phyloP scores from a whole-genome alignment of 2,888 invertebrate species.

The Spatulosminthurus flaviceps region DNA sequence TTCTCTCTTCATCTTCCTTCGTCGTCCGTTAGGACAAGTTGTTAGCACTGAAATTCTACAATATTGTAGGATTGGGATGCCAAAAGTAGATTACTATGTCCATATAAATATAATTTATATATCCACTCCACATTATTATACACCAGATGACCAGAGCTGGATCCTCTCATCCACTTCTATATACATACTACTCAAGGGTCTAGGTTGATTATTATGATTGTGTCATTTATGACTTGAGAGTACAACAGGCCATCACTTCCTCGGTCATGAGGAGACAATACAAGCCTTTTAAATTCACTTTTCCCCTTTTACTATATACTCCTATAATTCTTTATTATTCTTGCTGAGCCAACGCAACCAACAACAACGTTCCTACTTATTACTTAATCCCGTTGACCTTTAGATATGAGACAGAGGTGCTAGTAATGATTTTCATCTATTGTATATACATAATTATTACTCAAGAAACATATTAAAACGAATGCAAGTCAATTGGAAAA shows the following conservation, averaged over 20 bases:
- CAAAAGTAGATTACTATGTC: neutral
- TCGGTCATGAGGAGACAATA: neutral
- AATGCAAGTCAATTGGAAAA: too few species aligned
- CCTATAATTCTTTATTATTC: neutral
- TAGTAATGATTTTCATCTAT: neutral
- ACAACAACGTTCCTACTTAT: neutral
- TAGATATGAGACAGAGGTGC: neutral
- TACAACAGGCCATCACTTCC: conserved; percentile 6
- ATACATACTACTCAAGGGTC: neutral
- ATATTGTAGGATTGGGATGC: neutral
- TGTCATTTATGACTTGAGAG: neutral
- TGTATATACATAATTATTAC: too few species aligned
- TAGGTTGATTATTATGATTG: conserved; percentile 7
- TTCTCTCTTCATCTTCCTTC: too few species aligned
- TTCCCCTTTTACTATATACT: too few species aligned
- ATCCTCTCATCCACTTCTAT: too few species aligned
- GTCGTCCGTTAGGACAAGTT: too few species aligned
- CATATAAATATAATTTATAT: neutral
- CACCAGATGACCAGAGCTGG: too few species aligned
- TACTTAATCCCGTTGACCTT: conserved; percentile 11
- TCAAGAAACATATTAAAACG: too few species aligned
- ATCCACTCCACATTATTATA: neutral
- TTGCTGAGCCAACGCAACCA: neutral
- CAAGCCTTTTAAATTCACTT: neutral
- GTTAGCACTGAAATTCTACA: neutral